Evolutionary conservation across 1,140 invertebrate species (phyloP), one percentile per base, ranked within the genome.

Genomic region (Thaumetopoea pityocampa): DNA sequence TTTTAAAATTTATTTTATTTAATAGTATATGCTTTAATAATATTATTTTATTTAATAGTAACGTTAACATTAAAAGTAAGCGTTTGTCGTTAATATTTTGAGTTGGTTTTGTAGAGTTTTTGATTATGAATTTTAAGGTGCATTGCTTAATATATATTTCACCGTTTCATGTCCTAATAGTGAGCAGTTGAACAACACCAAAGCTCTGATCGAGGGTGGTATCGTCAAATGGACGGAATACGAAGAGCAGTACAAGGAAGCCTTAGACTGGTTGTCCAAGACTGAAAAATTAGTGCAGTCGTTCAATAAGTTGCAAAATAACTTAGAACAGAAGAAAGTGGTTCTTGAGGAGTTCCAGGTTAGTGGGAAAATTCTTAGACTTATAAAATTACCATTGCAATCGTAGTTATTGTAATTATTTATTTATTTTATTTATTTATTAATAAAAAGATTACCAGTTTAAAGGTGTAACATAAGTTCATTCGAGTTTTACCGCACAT

Each of bases 221-320:
- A 94, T 98, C 65, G 94, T 96, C 0, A 96, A 96, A 80, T 98
- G 96, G 96, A 94, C 93, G 8, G 95, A 98, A 80, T 98, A 97
- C 67, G 95, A 98, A 83, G 95, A 97, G 71, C 94, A 97, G 60
- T 96, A 96, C 65, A 91, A 91, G 60, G 94, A 96, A 85, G 95
- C 95, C 28, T 86, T 92, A 34, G 92, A 95, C 55, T 97, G 95
- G 95, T 85, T 98, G 24, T 92, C 88, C 11, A 92, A 94, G 82
- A 96, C 94, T 50, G 96, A 98, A 80, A 88, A 90, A 23, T 64
- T 93, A 35, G 93, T 98, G 7, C 93, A 97, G 76, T 91, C 90
- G n/a, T 96, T 93, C 67, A 95, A 96, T 53, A 96, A 96, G 76
- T 87, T 96, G 8, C 94, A 97, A 72, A 91, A 95, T 58, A 94